Evolutionary conservation across 2,888 invertebrate species (phyloP).

Genomic region (Tupiocoris notatus): DNA sequence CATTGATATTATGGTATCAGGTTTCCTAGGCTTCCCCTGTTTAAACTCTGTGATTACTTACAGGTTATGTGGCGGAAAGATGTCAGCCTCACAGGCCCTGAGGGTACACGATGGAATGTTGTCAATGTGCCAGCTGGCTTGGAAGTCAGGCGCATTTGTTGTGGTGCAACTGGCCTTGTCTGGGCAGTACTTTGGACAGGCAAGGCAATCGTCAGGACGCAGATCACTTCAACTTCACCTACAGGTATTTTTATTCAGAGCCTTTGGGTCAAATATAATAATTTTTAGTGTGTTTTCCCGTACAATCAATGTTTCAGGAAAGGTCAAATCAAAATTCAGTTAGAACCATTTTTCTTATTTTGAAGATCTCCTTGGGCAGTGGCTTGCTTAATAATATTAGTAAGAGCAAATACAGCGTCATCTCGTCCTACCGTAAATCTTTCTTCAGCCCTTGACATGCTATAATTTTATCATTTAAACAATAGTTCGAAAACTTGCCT

Average conservation of each 20-base stretch:
- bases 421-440: too few relatives aligned
- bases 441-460: too few relatives aligned
- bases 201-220: slow-evolving; percentile 74
- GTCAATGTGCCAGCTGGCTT: slow-evolving; percentile 63
- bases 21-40: too few relatives aligned
- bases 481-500: slow-evolving; percentile 2
- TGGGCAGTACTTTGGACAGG: slow-evolving; percentile 87
- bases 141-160: slow-evolving; percentile 81
- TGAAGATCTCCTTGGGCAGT: too few relatives aligned
- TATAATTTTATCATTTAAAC: background rate
- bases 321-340: too few relatives aligned
- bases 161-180: slow-evolving; percentile 79
- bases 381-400: too few relatives aligned
- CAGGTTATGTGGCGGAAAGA: slow-evolving; percentile 82
- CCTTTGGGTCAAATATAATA: background rate
- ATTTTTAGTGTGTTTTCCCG: too few relatives aligned
- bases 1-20: too few relatives aligned
- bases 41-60: too few relatives aligned
- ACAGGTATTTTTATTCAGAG: too few relatives aligned
- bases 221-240: slow-evolving; percentile 74
- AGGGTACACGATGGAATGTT: slow-evolving; percentile 78
- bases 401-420: too few relatives aligned
- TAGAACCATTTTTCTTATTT: slow-evolving; percentile 11
- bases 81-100: slow-evolving; percentile 77
- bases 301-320: too few relatives aligned